Evolutionary conservation across 2,888 invertebrate genomes (phyloP), one percentile per base, ranked within the genome.

Genomic region (Hirtodrosophila duncani): DNA sequence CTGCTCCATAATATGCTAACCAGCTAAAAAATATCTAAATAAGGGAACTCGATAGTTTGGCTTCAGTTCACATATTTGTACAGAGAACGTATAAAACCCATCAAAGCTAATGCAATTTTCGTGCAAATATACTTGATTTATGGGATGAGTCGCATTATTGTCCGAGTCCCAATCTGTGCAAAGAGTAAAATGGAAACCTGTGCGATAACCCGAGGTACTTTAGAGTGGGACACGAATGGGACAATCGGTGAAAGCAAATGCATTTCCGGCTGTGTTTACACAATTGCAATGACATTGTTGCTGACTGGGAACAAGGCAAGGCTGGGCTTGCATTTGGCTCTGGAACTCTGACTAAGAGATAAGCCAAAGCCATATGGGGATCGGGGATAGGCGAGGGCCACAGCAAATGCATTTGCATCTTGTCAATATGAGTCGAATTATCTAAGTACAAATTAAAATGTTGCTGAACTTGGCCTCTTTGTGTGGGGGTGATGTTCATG

Each of bases 201-300:
- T n/a, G n/a, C n/a, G n/a, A n/a, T n/a, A n/a, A n/a, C n/a, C n/a
- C n/a, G n/a, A n/a, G n/a, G n/a, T n/a, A n/a, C n/a, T n/a, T n/a
- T n/a, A n/a, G n/a, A n/a, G n/a, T n/a, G n/a, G n/a, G n/a, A n/a
- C n/a, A n/a, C n/a, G n/a, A n/a, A n/a, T n/a, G n/a, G n/a, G n/a
- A n/a, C n/a, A n/a, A n/a, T 39, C 56, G 51, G 78, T 34, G 78
- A 80, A 80, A 81, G 74, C 68, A 78, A 81, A 67, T 81, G 81
- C 75, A 78, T 81, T 77, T 77, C 75, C 75, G 75, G 79, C 56
- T 56, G 23, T 69, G 58, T 78, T 78, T 66, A 69, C 70, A 59
- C 70, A 74, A 75, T 78, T 75, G 81, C 70, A 78, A 65, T 61
- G n/a, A n/a, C n/a, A n/a, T n/a, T n/a, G n/a, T 9, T 20, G 20